Evolutionary conservation across 1,140 invertebrate species (phyloP), one percentile per base, ranked within the genome.

Genomic region (Heliconius melpomene): DNA sequence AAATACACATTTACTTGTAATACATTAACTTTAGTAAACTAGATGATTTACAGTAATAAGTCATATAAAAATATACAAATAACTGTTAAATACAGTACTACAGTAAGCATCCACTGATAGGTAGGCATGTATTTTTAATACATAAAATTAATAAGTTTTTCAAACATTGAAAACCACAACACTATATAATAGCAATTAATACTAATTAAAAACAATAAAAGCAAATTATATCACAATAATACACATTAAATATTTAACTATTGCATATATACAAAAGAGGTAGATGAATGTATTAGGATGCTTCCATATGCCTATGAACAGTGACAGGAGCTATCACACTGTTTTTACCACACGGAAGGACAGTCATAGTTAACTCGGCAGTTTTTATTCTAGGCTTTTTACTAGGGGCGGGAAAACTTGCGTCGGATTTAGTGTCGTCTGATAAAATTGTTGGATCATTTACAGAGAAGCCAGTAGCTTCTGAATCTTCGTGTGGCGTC

Each of bases 401-500:
- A 57, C 95, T 95, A 60, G 96, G 96, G 77, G 95, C 94, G 82
- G 96, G 95, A 77, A 96, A 96, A 85, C 96, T 95, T 50, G 95
- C 95, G 89, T 96, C 96, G 23, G 96, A 96, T 81, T 95, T 95
- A 72, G 95, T 94, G 29, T 96, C 96, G 84, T 96, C 96, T 36
- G 94, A 92, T 46, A 95, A 92, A 79, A 96, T 93, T 54, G 95
- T 94, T 0, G 95, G 95, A 86, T 96, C 96, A 40, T 95, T 95
- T 7, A 96, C 93, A 23, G 96, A 96, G 82, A 97, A 97, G 11
- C 97, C 97, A 72, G 97, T 96, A 82, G 97, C 97, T 87, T 98
- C 98, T 38, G 95, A 95, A 88, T 99, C 98, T 83, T 98, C 98
- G 84, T 98, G 97, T 1, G 97, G 98, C 0, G 98, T 98, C 98